Evolutionary conservation across 2,113 vertebrate species (phyloP).

Genomic region (Rhadina sibilatrix): DNA sequence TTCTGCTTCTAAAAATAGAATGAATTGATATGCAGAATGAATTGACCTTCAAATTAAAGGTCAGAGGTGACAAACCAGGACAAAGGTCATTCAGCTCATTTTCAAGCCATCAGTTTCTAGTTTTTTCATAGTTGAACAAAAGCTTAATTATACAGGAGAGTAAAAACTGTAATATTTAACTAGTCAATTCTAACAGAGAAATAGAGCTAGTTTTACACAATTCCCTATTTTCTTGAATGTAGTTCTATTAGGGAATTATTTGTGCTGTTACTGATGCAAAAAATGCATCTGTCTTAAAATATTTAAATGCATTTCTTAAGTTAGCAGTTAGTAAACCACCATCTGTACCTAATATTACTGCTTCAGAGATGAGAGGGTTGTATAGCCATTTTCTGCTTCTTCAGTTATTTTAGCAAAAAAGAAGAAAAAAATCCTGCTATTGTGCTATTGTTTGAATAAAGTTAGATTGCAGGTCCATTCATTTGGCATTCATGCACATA

Average conservation of each 20-base stretch:
- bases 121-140: slow-evolving; percentile 76
- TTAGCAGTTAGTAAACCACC: background rate
- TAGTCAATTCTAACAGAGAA: slow-evolving; percentile 13
- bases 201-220: background rate
- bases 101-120: slow-evolving; percentile 75
- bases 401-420: background rate
- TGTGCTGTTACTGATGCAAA: background rate
- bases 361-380: background rate
- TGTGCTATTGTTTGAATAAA: background rate
- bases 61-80: slow-evolving; percentile 79
- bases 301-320: background rate
- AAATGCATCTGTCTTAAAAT: background rate
- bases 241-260: background rate
- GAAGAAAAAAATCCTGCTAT: background rate
- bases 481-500: background rate
- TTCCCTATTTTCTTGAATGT: slow-evolving; percentile 6
- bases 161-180: slow-evolving; percentile 54
- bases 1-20: slow-evolving; percentile 76
- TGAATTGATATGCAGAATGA: slow-evolving; percentile 66
- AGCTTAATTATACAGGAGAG: slow-evolving; percentile 74
- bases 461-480: background rate
- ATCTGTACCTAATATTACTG: background rate
- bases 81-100: slow-evolving; percentile 78
- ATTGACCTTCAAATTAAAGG: slow-evolving; percentile 78
- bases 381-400: background rate